Base-by-base conservation (phyloP, 1,140 invertebrate genomes). In the Neodiprion pinetum region DNA sequence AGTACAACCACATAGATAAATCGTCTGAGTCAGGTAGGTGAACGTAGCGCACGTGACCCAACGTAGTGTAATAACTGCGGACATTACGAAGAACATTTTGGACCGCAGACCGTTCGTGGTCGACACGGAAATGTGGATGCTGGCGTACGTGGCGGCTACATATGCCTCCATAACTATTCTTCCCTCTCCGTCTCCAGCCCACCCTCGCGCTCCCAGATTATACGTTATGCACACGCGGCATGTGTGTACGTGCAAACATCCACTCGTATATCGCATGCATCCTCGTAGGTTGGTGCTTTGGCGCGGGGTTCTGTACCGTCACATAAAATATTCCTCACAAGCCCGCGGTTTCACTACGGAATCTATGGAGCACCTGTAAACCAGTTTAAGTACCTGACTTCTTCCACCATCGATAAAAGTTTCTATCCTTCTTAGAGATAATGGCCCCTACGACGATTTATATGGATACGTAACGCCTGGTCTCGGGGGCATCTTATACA, bases 361-460 rank as follows among this genome's bases (percentile, higher is more conserved):
- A 61, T 61, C 53, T 61, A 61, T 61, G 53, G 53, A 61, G 53
- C 53, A 61, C 53, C 53, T 61, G 53, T 61, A 61, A 61, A 61
- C 5, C 53, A 61, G 53, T 61, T 61, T 61, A 61, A 61, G 8
- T 9, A 61, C 53, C 7, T 17, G 53, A 61, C 53, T 61, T 61
- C n/a, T 61, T 61, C n/a, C 53, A 61, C n/a, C 53, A 17, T 12
- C n/a, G 53, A 61, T 61, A 61, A 61, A 61, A 61, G 53, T 14
- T 61, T 61, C n/a, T 40, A 40, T 61, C 53, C 11, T 61, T 61
- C 53, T 14, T 12, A 61, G n/a, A 14, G 53, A 9, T 17, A 61
- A 61, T 61, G 28, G 28, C 28, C 28, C 28, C 28, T 40, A 5
- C 28, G 28, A 40, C 28, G 2, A 40, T 40, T 40, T 40, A 40